Percentiles rank a stretch among this genome's conserved stretches.
These are phyloP conservation scores for Charadrius vociferus DNA, from an alignment of 2,113 vertebrate species.

Conservation along the genomic window DNA sequence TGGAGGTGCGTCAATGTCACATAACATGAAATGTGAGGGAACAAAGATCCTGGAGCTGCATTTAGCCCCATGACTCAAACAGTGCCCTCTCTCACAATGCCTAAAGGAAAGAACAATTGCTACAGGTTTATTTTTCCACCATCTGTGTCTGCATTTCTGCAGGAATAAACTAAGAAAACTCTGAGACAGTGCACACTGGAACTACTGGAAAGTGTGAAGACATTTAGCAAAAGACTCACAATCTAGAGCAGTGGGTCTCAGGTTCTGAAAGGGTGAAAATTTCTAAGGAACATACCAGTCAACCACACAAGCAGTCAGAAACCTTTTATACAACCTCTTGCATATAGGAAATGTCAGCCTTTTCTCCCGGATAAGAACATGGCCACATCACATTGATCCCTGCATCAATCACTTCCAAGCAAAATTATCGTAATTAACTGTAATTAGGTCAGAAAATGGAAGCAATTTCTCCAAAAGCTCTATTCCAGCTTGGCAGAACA, in stretches of 20 bases:
- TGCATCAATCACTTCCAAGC: not conserved
- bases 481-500: not conserved
- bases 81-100: not conserved
- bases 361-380: not conserved
- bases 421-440: slow-evolving; percentile 4
- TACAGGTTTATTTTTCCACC: not conserved
- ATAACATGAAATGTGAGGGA: not conserved
- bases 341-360: not conserved
- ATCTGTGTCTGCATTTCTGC: not conserved
- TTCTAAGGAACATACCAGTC: not conserved
- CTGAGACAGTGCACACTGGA: not conserved
- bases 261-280: not conserved
- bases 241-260: not conserved
- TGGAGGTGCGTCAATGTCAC: accelerated
- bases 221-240: not conserved
- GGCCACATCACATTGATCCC: not conserved
- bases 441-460: slow-evolving; percentile 43
- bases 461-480: not conserved
- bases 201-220: not conserved
- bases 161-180: not conserved
- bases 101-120: not conserved
- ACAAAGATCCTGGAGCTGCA: not conserved
- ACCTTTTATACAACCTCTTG: not conserved
- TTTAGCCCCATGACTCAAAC: not conserved
- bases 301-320: not conserved